Evolutionary conservation across 2,888 invertebrate species (phyloP).

Genomic region (Rhagium mordax): DNA sequence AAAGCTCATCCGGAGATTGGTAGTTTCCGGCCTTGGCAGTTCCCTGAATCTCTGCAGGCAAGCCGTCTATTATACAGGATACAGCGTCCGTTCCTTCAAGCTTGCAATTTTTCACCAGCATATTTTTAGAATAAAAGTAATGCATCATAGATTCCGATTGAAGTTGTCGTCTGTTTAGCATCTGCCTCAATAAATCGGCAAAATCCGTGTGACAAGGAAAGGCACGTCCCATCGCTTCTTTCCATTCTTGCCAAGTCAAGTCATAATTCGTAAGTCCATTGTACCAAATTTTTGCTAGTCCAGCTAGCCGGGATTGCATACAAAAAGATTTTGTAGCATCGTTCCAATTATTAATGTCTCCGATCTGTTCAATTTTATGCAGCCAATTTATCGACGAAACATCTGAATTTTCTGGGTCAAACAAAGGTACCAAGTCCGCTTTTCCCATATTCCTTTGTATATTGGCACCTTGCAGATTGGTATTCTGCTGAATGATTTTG

Average conservation of each 20-base stretch:
- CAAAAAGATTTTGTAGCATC: background rate
- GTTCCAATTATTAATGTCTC: background rate
- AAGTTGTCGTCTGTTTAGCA: slow-evolving; percentile 54
- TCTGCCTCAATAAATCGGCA: slow-evolving; percentile 53
- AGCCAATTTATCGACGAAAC: background rate
- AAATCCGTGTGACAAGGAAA: slow-evolving; percentile 54
- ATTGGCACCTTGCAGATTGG: background rate
- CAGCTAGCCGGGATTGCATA: background rate
- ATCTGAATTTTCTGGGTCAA: background rate
- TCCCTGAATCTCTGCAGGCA: background rate
- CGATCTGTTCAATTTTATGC: background rate
- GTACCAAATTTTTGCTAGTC: background rate
- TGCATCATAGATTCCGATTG: slow-evolving; percentile 37
- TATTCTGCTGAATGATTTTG: background rate
- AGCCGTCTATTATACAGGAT: background rate
- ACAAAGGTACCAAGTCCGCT: background rate
- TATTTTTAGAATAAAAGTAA: slow-evolving; percentile 10
- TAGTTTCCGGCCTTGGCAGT: slow-evolving; percentile 18
- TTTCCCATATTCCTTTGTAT: background rate
- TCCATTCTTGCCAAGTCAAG: slow-evolving; percentile 49
- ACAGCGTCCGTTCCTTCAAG: background rate
- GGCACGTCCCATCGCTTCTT: slow-evolving; percentile 41
- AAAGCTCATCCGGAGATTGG: slow-evolving; percentile 19
- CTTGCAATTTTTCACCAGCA: slow-evolving; percentile 10
- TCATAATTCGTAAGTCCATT: background rate